Evolutionary conservation across 1,140 invertebrate genomes (phyloP), one percentile per base, ranked within the genome.

Genomic region (Musca vetustissima): DNA sequence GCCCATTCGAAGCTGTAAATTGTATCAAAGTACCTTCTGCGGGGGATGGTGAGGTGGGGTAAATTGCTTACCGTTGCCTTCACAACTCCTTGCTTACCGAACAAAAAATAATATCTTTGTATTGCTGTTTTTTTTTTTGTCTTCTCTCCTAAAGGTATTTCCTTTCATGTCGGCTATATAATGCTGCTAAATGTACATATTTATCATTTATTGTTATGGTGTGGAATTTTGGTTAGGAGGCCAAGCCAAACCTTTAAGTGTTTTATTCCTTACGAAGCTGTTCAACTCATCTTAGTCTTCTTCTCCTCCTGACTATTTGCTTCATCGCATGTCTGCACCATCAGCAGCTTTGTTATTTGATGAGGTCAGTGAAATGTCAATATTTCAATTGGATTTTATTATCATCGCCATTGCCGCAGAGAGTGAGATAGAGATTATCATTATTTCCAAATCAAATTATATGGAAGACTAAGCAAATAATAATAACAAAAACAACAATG

Each of bases 311-410:
- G 11, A 28, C 28, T 28, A 8, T n/a, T n/a, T n/a, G 28, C 28
- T 28, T 28, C 28, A 28, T 55, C 14, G 49, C 49, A 22, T 53
- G 11, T 43, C 53, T 57, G 24, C 22, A 57, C 24, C 11, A 57
- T 15, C 53, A 57, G 25, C 53, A 28, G 24, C 25, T 28, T 57
- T 57, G 25, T 25, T 57, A 57, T 57, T 57, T 57, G 53, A 24
- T 57, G 53, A 57, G 53, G 53, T 57, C 53, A 57, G 53, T 57
- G 24, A 57, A 57, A 57, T 57, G 53, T 57, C 53, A 57, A 57
- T 57, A 57, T 28, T 57, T 57, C 53, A 57, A 57, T 57, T 25
- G 53, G 24, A 57, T 57, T 28, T 28, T 57, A 14, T 55, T 55
- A 55, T 55, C 24, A 19, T 57, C 25, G 53, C n/a, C 25, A 53